Conservation (phyloP, 2,113 vertebrate species). For the Azemiops feae region DNA sequence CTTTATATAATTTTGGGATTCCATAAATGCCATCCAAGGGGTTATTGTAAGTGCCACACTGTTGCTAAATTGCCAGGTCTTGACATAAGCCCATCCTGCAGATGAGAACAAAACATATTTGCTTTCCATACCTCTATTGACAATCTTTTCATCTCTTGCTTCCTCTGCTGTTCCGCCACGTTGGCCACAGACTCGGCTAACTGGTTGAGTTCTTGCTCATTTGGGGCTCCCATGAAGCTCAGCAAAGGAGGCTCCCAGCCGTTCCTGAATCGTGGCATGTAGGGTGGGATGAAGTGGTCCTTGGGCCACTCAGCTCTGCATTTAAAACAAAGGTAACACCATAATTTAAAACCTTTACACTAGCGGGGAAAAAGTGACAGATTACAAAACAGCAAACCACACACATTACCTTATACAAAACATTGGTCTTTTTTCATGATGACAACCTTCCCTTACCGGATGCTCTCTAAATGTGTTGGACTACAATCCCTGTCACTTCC, state of each 20-base stretch:
- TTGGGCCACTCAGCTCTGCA: slow-evolving; percentile 90
- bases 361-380: background rate
- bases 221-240: slow-evolving; percentile 59
- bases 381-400: background rate
- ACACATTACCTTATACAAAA: background rate
- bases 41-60: background rate
- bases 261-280: slow-evolving; percentile 82
- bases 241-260: slow-evolving; percentile 89
- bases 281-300: slow-evolving; percentile 87
- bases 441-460: background rate
- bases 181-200: slow-evolving; percentile 74
- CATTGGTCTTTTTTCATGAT: background rate
- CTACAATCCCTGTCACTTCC: background rate
- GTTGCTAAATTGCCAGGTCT: background rate
- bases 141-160: slow-evolving; percentile 72
- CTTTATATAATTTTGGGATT: background rate
- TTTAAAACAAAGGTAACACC: background rate
- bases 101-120: background rate
- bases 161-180: slow-evolving; percentile 73
- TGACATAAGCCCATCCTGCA: background rate
- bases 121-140: slow-evolving; percentile 69
- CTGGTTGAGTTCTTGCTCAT: slow-evolving; percentile 80
- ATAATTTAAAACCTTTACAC: background rate
- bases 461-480: background rate
- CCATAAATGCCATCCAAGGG: background rate